These are phyloP conservation scores for Drosophila mimica DNA, from an alignment of 2,888 invertebrate species.

Conservation along the genomic window DNA sequence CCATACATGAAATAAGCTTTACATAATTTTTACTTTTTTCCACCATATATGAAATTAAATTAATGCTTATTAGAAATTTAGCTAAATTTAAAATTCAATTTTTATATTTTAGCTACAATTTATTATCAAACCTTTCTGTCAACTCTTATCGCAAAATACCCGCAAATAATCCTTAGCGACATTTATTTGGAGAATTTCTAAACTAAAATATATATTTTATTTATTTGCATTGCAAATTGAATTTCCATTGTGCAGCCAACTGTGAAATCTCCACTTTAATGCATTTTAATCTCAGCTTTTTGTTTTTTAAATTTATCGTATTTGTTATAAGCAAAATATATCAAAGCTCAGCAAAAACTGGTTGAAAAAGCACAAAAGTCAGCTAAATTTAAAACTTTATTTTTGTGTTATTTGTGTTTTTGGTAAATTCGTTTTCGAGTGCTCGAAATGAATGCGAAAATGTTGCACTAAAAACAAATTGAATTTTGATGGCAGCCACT, in stretches of 20 bases:
- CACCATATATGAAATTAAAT: background rate
- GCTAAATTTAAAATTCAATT: background rate
- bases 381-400: slow-evolving; percentile 3
- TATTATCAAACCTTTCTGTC: background rate
- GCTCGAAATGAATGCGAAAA: slow-evolving; percentile 14
- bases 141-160: background rate
- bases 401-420: background rate
- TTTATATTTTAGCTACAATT: background rate
- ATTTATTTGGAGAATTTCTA: background rate
- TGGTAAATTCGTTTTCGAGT: slow-evolving; percentile 25
- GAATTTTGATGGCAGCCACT: slow-evolving; percentile 16
- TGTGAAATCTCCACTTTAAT: background rate
- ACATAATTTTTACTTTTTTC: background rate
- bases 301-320: background rate
- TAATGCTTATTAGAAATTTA: background rate
- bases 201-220: background rate
- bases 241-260: background rate
- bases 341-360: background rate
- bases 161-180: background rate
- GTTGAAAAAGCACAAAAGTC: background rate
- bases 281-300: background rate
- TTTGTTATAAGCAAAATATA: background rate
- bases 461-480: slow-evolving; percentile 25
- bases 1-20: background rate
- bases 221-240: background rate